phyloP scores from a whole-genome alignment of 2,113 vertebrate genomes.

The Hydropotes inermis region DNA sequence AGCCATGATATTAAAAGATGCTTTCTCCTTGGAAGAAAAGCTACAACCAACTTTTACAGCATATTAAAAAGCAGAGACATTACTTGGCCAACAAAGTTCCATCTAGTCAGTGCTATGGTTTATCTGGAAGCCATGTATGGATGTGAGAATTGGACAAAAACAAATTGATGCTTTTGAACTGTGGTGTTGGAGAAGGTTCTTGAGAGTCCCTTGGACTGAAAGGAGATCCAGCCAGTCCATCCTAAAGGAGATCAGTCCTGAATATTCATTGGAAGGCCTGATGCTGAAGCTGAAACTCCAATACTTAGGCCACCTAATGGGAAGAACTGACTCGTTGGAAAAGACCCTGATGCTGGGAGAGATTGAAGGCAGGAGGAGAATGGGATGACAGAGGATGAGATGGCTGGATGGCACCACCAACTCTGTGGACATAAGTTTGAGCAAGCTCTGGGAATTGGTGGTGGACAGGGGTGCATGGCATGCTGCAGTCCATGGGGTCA shows the following conservation, averaged over 20 bases:
- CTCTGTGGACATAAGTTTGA: neutral
- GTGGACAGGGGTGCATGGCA: neutral
- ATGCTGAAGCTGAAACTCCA: neutral
- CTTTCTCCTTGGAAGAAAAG: neutral
- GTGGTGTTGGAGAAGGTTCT: neutral
- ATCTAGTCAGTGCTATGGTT: neutral
- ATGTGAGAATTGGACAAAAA: neutral
- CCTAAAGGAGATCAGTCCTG: neutral
- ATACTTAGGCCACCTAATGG: neutral
- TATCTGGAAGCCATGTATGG: neutral
- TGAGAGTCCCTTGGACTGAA: neutral
- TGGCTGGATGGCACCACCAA: neutral
- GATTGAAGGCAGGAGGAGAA: neutral
- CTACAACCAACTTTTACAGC: neutral
- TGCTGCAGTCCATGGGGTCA: neutral
- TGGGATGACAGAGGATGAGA: neutral
- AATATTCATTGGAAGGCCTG: neutral
- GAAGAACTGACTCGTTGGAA: neutral
- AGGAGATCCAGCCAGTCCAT: neutral
- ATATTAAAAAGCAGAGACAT: neutral
- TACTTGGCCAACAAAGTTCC: neutral
- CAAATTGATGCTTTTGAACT: neutral
- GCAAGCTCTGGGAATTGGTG: neutral
- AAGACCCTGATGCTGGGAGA: neutral
- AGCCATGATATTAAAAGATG: neutral